Conservation (phyloP, 2,888 invertebrate genomes). For the Liodrosophila aerea region DNA sequence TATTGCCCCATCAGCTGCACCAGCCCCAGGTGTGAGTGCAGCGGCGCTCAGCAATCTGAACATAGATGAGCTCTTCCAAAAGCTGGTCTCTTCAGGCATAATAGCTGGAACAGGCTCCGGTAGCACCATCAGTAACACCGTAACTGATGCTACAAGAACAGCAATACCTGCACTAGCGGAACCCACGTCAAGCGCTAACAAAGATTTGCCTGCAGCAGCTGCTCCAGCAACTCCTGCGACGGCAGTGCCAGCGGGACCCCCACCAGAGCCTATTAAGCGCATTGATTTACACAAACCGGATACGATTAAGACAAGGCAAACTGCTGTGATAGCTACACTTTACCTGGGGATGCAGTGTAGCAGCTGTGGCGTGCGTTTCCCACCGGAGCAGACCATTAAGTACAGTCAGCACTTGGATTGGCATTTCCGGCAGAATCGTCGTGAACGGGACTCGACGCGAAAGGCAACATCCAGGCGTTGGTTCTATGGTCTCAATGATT, state of each 20-base stretch:
- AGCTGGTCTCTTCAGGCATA: constrained; percentile 93
- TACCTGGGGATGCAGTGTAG: constrained; percentile 98
- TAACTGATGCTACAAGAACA: too few relatives aligned
- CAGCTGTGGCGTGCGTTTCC: constrained; percentile 97
- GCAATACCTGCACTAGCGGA: constrained; percentile 20
- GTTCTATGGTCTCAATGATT: constrained; percentile 95
- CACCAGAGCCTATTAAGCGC: constrained; percentile 83
- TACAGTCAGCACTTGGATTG: constrained; percentile 99
- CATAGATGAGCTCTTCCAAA: constrained; percentile 92
- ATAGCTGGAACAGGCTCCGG: constrained; percentile 81
- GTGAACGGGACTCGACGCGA: constrained; percentile 92
- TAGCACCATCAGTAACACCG: constrained; percentile 12
- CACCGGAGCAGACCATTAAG: constrained; percentile 92
- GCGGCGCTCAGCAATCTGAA: constrained; percentile 83
- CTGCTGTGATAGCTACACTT: constrained; percentile 87
- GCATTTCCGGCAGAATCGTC: constrained; percentile 97
- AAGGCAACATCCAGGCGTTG: constrained; percentile 93
- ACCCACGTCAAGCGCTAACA: constrained; percentile 14
- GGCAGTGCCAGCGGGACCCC: constrained; percentile 5
- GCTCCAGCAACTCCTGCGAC: constrained; percentile 5
- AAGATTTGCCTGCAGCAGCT: constrained; percentile 20
- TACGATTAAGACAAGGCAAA: constrained; percentile 89
- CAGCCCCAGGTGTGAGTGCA: constrained; percentile 53
- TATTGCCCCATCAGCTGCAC: constrained; percentile 33
- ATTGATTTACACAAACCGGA: constrained; percentile 88